phyloP scores from a whole-genome alignment of 2,797 vertebrate species.

The Lepus oiostolus region DNA sequence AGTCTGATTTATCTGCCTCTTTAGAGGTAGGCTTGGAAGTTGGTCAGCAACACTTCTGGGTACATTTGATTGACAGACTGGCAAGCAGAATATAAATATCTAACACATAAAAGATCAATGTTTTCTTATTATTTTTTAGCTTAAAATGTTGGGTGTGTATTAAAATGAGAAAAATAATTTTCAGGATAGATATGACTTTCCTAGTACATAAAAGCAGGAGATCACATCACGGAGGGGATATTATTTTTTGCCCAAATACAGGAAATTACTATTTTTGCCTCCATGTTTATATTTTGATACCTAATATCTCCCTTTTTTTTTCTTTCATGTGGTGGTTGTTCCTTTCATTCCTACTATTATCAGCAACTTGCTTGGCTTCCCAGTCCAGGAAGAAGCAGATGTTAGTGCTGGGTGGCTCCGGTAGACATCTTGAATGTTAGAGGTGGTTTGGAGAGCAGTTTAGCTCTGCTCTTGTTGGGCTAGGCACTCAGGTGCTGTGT shows the following conservation, averaged over 20 bases:
- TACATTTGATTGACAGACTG: conserved; percentile 81
- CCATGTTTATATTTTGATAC: conserved; percentile 79
- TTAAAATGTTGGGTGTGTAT: conserved; percentile 84
- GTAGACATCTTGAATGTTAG: neutral
- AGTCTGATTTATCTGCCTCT: conserved; percentile 33
- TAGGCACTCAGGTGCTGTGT: conserved; percentile 69
- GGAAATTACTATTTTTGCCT: conserved; percentile 83
- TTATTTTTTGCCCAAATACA: conserved; percentile 81
- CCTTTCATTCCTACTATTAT: conserved; percentile 38
- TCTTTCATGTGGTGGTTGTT: conserved; percentile 26
- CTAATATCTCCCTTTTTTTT: conserved; percentile 69
- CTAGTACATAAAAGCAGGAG: conserved; percentile 84
- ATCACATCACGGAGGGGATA: conserved; percentile 81
- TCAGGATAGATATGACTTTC: conserved; percentile 78
- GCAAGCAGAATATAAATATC: conserved; percentile 79
- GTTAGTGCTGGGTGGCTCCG: neutral
- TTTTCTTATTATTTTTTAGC: conserved; percentile 84
- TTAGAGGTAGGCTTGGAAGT: neutral
- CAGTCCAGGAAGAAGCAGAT: neutral
- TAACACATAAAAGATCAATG: conserved; percentile 66
- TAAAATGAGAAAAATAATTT: conserved; percentile 84
- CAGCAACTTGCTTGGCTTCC: conserved; percentile 66
- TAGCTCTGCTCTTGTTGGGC: conserved; percentile 69
- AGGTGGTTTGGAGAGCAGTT: conserved; percentile 64
- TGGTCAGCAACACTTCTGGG: conserved; percentile 54